phyloP scores from a whole-genome alignment of 2,113 vertebrate species.

The Polyodon spathula region DNA sequence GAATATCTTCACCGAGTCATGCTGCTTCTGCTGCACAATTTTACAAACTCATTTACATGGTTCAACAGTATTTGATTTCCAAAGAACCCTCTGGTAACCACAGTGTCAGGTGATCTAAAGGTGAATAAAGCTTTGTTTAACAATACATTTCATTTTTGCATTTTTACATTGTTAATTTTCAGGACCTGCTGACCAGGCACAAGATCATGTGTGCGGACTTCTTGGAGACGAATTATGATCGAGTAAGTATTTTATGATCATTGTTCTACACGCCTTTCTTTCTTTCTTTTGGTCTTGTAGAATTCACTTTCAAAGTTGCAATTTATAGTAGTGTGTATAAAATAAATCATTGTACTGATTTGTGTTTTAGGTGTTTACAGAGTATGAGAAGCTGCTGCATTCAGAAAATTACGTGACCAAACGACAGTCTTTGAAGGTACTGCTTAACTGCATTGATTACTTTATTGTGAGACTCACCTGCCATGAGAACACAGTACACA shows the following conservation, averaged over 20 bases:
- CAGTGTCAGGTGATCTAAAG: too few species aligned
- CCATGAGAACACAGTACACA: too few species aligned
- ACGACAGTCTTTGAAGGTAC: slow-evolving; percentile 93
- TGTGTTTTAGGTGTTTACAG: slow-evolving; percentile 78
- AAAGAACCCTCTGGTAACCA: too few species aligned
- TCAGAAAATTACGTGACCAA: slow-evolving; percentile 97
- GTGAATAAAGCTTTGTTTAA: not conserved
- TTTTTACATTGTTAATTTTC: slow-evolving; percentile 21
- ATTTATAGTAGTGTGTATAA: not conserved
- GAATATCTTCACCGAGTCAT: too few species aligned
- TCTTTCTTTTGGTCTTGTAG: too few species aligned
- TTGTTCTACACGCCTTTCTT: not conserved
- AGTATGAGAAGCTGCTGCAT: slow-evolving; percentile 92
- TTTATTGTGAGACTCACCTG: too few species aligned
- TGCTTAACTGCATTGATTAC: too few species aligned
- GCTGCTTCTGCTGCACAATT: too few species aligned
- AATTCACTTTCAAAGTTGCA: too few species aligned
- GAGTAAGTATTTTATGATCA: slow-evolving; percentile 53
- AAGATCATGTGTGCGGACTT: slow-evolving; percentile 91
- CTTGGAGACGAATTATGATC: slow-evolving; percentile 90
- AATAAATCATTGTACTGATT: slow-evolving; percentile 17
- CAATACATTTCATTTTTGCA: not conserved
- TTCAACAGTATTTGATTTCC: too few species aligned
- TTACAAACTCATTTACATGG: too few species aligned
- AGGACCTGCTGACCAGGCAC: slow-evolving; percentile 92